A percentile compares a stretch with the other conserved stretches of the same genome.
phyloP scores from a whole-genome alignment of 2,113 vertebrate genomes.

The Myiozetetes cayanensis region DNA sequence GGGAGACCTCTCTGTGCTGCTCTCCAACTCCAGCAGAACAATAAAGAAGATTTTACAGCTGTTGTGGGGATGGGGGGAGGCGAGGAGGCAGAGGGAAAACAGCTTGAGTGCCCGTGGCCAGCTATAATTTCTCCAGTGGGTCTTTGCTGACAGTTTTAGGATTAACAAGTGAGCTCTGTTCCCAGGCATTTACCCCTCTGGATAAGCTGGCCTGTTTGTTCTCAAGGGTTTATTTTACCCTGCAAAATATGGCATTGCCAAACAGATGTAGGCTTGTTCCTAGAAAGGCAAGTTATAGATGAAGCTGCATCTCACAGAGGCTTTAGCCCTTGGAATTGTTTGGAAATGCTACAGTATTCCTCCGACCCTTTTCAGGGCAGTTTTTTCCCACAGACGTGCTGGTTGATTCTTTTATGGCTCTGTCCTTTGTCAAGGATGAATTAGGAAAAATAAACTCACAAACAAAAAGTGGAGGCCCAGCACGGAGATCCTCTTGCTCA shows the following conservation, averaged over 20 bases:
- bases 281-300: slow-evolving; percentile 66
- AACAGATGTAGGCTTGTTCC: slow-evolving; percentile 77
- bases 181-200: slow-evolving; percentile 50
- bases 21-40: slow-evolving; percentile 29
- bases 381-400: slow-evolving; percentile 57
- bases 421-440: slow-evolving; percentile 30
- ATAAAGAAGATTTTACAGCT: slow-evolving; percentile 65
- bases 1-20: background rate
- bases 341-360: slow-evolving; percentile 53
- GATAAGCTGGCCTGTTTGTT: slow-evolving; percentile 68
- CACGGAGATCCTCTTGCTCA: slow-evolving; percentile 10
- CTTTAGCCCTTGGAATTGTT: slow-evolving; percentile 52
- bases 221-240: slow-evolving; percentile 75
- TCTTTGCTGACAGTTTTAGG: slow-evolving; percentile 58
- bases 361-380: slow-evolving; percentile 56
- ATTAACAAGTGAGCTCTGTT: slow-evolving; percentile 68
- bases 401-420: slow-evolving; percentile 32
- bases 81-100: background rate
- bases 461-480: slow-evolving; percentile 59
- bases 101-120: slow-evolving; percentile 58
- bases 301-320: slow-evolving; percentile 43
- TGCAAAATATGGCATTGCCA: slow-evolving; percentile 72
- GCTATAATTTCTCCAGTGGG: slow-evolving; percentile 65
- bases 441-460: slow-evolving; percentile 62
- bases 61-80: slow-evolving; percentile 40